A percentile compares a stretch with the other conserved stretches of the same genome.
Conservation (phyloP, 2,888 invertebrate genomes). For the Rotaria magnacalcarata region DNA sequence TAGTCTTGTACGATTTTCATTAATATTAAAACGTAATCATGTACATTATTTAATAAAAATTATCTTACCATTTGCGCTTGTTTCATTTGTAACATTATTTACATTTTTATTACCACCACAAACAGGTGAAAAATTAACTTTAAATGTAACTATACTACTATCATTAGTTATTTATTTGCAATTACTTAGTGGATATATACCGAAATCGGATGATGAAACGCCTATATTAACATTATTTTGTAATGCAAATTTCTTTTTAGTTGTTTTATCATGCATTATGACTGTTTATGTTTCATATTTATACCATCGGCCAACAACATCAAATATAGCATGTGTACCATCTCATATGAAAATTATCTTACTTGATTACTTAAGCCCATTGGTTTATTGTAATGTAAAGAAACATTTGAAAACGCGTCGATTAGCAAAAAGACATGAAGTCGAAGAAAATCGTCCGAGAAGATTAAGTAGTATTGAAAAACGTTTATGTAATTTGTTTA, state of each 20-base stretch:
- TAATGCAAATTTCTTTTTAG: slow-evolving; percentile 44
- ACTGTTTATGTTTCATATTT: slow-evolving; percentile 42
- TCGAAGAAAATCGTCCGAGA: not conserved
- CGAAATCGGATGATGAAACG: slow-evolving; percentile 38
- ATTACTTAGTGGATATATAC: slow-evolving; percentile 45
- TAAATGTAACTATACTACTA: slow-evolving; percentile 44
- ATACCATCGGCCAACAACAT: slow-evolving; percentile 40
- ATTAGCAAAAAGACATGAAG: not conserved
- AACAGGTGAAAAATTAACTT: slow-evolving; percentile 45
- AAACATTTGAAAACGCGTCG: not conserved
- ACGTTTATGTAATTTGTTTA: not conserved
- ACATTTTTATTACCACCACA: slow-evolving; percentile 45
- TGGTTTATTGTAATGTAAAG: not conserved
- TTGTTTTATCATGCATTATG: slow-evolving; percentile 43
- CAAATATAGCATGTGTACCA: slow-evolving; percentile 15
- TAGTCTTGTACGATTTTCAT: slow-evolving; percentile 38
- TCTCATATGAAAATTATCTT: not conserved
- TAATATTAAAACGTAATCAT: slow-evolving; percentile 39
- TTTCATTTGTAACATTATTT: slow-evolving; percentile 42
- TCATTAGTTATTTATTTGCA: slow-evolving; percentile 44
- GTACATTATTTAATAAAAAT: slow-evolving; percentile 45
- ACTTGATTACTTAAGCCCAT: slow-evolving; percentile 1
- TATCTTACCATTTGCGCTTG: slow-evolving; percentile 43
- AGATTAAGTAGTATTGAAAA: not conserved
- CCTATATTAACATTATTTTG: slow-evolving; percentile 45